These are phyloP conservation scores for Drosophila hamatofila DNA, from an alignment of 2,888 invertebrate genomes.

Conservation along the genomic window DNA sequence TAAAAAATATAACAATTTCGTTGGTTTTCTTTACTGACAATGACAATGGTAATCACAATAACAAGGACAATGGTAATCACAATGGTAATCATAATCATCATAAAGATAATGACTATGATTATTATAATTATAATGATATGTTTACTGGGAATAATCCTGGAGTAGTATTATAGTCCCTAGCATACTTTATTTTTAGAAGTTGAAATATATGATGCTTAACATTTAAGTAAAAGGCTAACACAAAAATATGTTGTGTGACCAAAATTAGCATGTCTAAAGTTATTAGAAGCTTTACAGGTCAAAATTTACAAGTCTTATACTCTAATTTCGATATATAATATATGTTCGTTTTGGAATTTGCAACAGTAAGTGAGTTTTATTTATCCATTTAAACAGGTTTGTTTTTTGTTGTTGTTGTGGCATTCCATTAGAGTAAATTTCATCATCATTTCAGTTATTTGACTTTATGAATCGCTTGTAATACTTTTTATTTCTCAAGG, in stretches of 20 bases:
- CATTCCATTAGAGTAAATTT: conserved; percentile 12
- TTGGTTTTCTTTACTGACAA: too few relatives aligned
- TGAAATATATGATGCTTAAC: too few relatives aligned
- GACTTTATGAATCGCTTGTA: conserved; percentile 2
- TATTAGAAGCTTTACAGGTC: too few relatives aligned
- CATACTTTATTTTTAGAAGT: too few relatives aligned
- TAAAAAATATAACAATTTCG: not conserved
- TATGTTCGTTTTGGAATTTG: not conserved
- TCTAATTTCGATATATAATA: not conserved
- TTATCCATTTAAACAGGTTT: not conserved
- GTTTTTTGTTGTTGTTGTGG: not conserved
- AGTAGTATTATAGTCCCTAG: too few relatives aligned
- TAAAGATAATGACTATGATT: not conserved
- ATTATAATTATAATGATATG: not conserved
- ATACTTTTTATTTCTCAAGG: conserved; percentile 9
- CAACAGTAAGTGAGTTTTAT: too few relatives aligned
- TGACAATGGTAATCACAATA: not conserved
- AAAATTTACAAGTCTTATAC: too few relatives aligned
- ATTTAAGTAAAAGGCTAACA: too few relatives aligned
- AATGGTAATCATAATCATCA: too few relatives aligned
- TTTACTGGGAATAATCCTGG: too few relatives aligned
- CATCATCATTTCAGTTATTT: conserved; percentile 7
- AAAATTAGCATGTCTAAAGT: too few relatives aligned
- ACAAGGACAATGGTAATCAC: not conserved
- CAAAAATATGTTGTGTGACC: too few relatives aligned